Conservation (phyloP, 2,113 vertebrate genomes). For the Taxidea taxus region DNA sequence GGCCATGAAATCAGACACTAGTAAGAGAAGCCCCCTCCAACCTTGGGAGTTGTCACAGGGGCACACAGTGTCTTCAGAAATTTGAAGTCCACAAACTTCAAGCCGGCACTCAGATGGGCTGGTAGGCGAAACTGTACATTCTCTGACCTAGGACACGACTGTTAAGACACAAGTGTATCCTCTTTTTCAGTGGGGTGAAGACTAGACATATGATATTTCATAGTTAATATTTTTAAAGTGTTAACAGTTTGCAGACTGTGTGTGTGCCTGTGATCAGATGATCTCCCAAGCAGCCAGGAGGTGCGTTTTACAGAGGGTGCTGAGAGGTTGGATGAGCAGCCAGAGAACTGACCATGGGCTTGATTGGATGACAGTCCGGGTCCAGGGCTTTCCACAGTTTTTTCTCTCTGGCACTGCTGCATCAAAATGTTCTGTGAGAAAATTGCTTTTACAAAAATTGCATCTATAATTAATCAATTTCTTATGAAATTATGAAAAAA, state of each 20-base stretch:
- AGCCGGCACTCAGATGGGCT: neutral
- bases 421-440: neutral
- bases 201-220: neutral
- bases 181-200: neutral
- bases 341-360: neutral
- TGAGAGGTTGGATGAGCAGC: too few relatives aligned
- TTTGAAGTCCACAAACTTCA: neutral
- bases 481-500: constrained; percentile 6
- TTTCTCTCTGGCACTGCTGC: neutral
- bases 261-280: neutral
- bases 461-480: constrained; percentile 24
- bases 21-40: neutral
- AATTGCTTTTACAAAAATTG: constrained; percentile 1
- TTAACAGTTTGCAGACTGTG: neutral
- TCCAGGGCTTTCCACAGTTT: neutral
- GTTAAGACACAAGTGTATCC: neutral
- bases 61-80: neutral
- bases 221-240: neutral
- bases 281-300: rapidly evolving
- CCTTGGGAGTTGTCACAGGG: neutral
- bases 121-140: neutral
- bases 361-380: neutral
- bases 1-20: neutral
- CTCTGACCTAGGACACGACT: neutral
- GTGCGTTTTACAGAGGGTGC: neutral